phyloP scores from a whole-genome alignment of 2,888 invertebrate species.

The Ceriagrion tenellum region DNA sequence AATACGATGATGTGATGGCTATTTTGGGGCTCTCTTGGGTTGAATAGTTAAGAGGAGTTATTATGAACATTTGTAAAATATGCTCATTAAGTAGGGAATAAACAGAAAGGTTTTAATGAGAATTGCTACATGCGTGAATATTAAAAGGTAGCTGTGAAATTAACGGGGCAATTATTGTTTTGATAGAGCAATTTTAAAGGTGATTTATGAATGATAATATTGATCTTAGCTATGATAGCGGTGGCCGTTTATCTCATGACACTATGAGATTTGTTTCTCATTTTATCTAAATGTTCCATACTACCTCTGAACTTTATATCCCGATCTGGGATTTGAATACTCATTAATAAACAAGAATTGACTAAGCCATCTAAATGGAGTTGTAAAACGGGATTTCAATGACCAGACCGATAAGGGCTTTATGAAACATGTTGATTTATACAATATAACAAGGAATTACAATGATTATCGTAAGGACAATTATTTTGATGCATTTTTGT shows the following conservation, averaged over 20 bases:
- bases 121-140: background rate
- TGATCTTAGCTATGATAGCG: background rate
- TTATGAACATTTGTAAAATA: background rate
- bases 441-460: too few relatives aligned
- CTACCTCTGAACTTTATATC: background rate
- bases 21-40: too few relatives aligned
- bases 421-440: too few relatives aligned
- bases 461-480: too few relatives aligned
- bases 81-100: background rate
- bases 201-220: background rate
- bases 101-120: background rate
- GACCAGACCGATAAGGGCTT: too few relatives aligned
- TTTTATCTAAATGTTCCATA: background rate
- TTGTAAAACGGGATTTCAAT: too few relatives aligned
- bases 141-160: background rate
- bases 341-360: background rate
- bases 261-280: background rate
- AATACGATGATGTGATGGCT: too few relatives aligned
- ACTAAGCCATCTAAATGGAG: background rate
- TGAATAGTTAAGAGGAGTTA: too few relatives aligned
- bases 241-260: background rate
- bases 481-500: too few relatives aligned
- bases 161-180: background rate
- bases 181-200: too few relatives aligned
- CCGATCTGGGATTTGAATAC: background rate